Evolutionary conservation across 2,888 invertebrate species (phyloP), one percentile per base, ranked within the genome.

Genomic region (Syrista parreyssii): DNA sequence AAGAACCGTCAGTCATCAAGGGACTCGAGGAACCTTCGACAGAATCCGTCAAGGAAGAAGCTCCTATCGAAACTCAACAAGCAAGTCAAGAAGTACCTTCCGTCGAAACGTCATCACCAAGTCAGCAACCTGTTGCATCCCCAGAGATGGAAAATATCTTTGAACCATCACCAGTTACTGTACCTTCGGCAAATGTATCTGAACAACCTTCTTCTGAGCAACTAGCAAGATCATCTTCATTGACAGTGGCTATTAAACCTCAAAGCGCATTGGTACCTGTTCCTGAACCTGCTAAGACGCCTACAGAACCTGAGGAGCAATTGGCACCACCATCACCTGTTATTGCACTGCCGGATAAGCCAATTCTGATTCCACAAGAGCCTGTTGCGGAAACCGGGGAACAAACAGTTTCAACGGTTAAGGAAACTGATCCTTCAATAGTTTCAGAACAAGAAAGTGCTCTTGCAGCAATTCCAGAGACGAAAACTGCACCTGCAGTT

Each of bases 61-160:
- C 23, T 55, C 15, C 55, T 55, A 55, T 55, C 55, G 23, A 55
- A 55, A 55, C 23, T 55, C 55, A 23, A 55, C 23, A 55, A 55
- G 9, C 55, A 55, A 55, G 68, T 72, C 35, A 71, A 78, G 40
- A 80, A 55, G 23, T n/a, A 76, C 23, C 72, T 71, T 35, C 76
- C 68, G 31, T 75, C 11, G 12, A 75, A 30, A 78, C 75, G 23
- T 68, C 73, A 4, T 4, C 71, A 69, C 23, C 23, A 55, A 55
- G 55, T 55, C 55, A 55, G 23, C 55, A 55, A 23, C 6, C 15
- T 55, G 15, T 40, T 40, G 23, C 23, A 55, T 9, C 55, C 23
- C 23, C 55, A 9, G 23, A 23, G 55, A 55, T 55, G 23, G 23
- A 55, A 9, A 55, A 55, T 23, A 55, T 55, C 23, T 23, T 23